Percentiles rank a stretch among this genome's conserved stretches.
phyloP scores from a whole-genome alignment of 37 sponge, comb jelly and placozoan species.

The Halichondria panicea region DNA sequence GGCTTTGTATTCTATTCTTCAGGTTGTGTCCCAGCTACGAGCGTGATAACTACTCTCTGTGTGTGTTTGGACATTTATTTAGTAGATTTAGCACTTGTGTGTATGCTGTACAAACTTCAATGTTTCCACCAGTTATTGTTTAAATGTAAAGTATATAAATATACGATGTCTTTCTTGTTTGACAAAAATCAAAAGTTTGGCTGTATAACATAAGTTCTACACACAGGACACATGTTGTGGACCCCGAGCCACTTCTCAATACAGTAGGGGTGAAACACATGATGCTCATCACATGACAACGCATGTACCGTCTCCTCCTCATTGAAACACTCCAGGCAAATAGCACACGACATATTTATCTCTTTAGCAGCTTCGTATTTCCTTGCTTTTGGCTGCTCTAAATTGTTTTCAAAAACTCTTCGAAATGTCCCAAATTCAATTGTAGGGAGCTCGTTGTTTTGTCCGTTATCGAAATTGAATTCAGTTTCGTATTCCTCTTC shows the following conservation, averaged over 20 bases:
- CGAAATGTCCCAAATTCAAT: background rate
- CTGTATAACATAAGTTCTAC: background rate
- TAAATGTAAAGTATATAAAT: background rate
- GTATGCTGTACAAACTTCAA: no score
- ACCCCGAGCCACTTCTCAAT: slow-evolving; percentile 4
- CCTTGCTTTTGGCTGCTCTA: no score
- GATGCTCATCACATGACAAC: background rate
- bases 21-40: slow-evolving; percentile 40
- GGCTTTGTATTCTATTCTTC: background rate
- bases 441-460: background rate
- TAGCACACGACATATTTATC: background rate
- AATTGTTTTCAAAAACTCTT: background rate
- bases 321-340: background rate
- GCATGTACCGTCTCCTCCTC: background rate
- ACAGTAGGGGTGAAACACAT: background rate
- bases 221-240: background rate
- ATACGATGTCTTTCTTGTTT: background rate
- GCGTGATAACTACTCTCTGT: no score
- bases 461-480: background rate
- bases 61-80: no score
- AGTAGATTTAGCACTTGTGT: background rate
- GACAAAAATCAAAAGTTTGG: background rate
- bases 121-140: no score
- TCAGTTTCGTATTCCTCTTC: background rate
- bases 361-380: background rate